A percentile compares a stretch with the other conserved stretches of the same genome.
phyloP scores from a whole-genome alignment of 2,888 invertebrate genomes.

The Omphaloscelis lunosa region DNA sequence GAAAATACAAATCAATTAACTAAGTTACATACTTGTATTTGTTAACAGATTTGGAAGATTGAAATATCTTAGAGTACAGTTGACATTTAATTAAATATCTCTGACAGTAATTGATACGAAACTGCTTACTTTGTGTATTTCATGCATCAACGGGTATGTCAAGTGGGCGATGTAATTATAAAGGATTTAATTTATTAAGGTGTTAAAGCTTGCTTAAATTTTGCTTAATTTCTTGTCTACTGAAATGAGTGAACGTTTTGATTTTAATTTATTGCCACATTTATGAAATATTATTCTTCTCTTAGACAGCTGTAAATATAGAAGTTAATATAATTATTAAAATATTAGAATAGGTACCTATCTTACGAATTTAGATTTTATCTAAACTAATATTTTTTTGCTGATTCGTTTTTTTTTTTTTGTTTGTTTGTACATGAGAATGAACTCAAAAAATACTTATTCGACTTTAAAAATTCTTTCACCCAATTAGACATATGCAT shows the following conservation, averaged over 20 bases:
- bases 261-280: not conserved
- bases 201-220: not conserved
- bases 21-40: constrained; percentile 15
- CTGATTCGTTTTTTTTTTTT: too few relatives aligned
- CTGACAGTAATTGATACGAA: constrained; percentile 58
- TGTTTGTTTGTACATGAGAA: too few relatives aligned
- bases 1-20: not conserved
- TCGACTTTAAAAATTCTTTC: too few relatives aligned
- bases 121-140: constrained; percentile 56
- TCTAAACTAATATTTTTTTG: too few relatives aligned
- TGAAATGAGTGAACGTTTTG: not conserved
- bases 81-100: constrained; percentile 53
- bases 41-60: constrained; percentile 9
- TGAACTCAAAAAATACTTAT: too few relatives aligned
- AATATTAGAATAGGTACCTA: too few relatives aligned
- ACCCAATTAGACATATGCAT: too few relatives aligned
- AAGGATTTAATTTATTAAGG: not conserved
- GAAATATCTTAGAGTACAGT: constrained; percentile 19
- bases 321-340: not conserved
- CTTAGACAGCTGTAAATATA: too few relatives aligned
- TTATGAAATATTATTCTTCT: not conserved
- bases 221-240: not conserved
- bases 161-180: constrained; percentile 32
- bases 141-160: constrained; percentile 47
- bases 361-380: too few relatives aligned